These are phyloP conservation scores for Bombycilla garrulus DNA, from an alignment of 2,113 vertebrate species.

Conservation along the genomic window DNA sequence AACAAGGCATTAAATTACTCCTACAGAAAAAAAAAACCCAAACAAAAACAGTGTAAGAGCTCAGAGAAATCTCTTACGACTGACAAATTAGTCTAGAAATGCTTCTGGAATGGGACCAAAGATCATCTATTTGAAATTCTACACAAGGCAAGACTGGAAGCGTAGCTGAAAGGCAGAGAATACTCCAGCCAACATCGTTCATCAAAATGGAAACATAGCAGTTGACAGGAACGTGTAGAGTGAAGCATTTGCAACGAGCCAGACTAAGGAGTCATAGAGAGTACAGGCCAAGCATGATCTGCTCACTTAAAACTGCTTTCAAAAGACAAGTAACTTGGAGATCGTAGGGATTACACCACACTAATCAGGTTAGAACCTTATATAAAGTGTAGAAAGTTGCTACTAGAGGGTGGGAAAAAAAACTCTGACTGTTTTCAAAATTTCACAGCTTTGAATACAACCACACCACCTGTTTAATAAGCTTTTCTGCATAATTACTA, in stretches of 20 bases:
- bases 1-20: background rate
- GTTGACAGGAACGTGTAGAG: background rate
- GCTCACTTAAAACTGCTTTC: background rate
- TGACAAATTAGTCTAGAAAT: background rate
- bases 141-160: background rate
- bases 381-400: background rate
- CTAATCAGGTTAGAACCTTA: background rate
- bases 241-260: background rate
- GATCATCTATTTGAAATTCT: background rate
- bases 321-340: background rate
- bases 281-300: background rate
- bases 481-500: background rate
- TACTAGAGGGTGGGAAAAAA: background rate
- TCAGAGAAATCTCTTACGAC: background rate
- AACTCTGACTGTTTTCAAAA: background rate
- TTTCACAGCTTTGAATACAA: background rate
- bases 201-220: background rate
- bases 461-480: background rate
- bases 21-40: background rate
- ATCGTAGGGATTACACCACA: background rate
- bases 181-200: background rate
- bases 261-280: background rate
- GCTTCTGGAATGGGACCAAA: background rate
- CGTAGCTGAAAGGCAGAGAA: background rate
- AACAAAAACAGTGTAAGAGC: accelerated